Conservation (phyloP, 1,140 invertebrate genomes). For the Euura lappo region DNA sequence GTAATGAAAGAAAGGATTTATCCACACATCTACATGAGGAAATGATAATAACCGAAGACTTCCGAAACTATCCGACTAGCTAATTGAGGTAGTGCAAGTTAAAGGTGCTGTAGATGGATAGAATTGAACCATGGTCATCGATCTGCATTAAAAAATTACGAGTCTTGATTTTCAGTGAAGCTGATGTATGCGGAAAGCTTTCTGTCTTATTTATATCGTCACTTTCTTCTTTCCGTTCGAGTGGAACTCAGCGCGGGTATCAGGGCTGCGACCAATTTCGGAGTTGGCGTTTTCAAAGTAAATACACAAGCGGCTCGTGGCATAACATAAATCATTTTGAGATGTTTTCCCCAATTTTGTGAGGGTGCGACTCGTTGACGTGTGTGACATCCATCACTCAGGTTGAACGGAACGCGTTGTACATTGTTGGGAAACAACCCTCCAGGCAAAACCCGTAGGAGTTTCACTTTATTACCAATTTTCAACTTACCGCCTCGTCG, state of each 20-base stretch:
- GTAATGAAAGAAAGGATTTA: too few relatives aligned
- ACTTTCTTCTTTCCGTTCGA: too few relatives aligned
- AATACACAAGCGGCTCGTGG: neutral
- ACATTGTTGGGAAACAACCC: slow-evolving; percentile 13
- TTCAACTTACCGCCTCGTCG: slow-evolving; percentile 1
- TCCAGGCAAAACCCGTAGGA: neutral
- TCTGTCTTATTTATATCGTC: too few relatives aligned
- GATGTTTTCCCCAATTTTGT: slow-evolving; percentile 25
- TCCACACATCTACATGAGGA: too few relatives aligned
- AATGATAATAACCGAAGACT: too few relatives aligned
- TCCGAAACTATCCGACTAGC: too few relatives aligned
- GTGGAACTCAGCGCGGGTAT: neutral
- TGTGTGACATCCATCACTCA: slow-evolving; percentile 38
- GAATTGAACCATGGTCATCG: too few relatives aligned
- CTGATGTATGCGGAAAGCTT: too few relatives aligned
- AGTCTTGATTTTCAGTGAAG: too few relatives aligned
- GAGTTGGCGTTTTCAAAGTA: slow-evolving; percentile 18
- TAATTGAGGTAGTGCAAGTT: too few relatives aligned
- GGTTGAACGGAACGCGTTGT: slow-evolving; percentile 14
- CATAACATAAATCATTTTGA: slow-evolving; percentile 37
- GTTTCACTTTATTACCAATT: slow-evolving; percentile 7
- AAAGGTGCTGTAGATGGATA: too few relatives aligned
- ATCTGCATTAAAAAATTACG: too few relatives aligned
- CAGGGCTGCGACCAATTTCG: slow-evolving; percentile 19
- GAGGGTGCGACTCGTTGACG: slow-evolving; percentile 34